phyloP scores from a whole-genome alignment of 2,797 vertebrate species.

The Urosaurus nigricauda region DNA sequence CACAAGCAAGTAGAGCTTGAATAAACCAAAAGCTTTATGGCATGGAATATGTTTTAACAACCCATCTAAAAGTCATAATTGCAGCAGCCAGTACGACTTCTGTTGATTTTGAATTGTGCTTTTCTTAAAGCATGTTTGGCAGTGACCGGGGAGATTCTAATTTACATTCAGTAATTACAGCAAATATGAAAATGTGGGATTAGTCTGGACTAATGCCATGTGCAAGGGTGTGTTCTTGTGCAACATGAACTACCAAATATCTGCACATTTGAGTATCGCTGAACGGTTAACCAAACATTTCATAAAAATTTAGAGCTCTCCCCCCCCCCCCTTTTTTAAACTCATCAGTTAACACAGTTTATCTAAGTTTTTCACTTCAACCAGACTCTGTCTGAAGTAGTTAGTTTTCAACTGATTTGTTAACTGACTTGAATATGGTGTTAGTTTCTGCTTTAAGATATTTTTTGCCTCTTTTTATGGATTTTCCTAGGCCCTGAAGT shows the following conservation, averaged over 20 bases:
- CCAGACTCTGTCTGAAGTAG: conserved; percentile 2
- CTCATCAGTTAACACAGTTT: background rate
- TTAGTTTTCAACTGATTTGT: background rate
- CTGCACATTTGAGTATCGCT: background rate
- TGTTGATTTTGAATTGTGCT: background rate
- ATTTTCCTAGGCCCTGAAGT: background rate
- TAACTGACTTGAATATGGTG: background rate
- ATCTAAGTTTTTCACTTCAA: no score
- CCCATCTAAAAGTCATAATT: background rate
- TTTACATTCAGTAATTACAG: background rate
- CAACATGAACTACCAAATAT: background rate
- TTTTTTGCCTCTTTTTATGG: background rate
- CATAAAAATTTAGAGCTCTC: background rate
- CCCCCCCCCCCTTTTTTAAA: background rate
- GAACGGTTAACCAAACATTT: background rate
- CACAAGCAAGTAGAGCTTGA: background rate
- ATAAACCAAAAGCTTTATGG: background rate
- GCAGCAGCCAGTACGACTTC: background rate
- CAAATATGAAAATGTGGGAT: background rate
- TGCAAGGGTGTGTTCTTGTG: background rate
- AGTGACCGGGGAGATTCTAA: background rate
- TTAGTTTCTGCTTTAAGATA: background rate
- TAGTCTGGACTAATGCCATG: background rate
- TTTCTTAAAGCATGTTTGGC: background rate
- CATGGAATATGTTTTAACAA: background rate